phyloP scores from a whole-genome alignment of 2,113 vertebrate species.

The Cranoglanis bouderius region DNA sequence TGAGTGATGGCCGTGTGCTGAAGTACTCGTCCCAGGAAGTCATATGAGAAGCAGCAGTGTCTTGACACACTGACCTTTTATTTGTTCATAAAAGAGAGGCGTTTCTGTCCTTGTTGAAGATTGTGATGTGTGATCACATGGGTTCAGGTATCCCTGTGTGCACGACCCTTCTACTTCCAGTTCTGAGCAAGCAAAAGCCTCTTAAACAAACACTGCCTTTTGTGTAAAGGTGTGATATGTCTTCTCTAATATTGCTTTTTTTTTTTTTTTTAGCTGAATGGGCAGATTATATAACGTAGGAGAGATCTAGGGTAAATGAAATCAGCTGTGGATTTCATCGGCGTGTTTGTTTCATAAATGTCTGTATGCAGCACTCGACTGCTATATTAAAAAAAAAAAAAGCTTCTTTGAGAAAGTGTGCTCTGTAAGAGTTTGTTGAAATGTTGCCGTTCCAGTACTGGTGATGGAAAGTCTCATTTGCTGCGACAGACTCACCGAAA shows the following conservation, averaged over 20 bases:
- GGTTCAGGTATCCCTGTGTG: not conserved
- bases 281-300: not conserved
- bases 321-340: not conserved
- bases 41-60: not conserved
- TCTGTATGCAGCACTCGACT: not conserved
- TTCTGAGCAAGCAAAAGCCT: not conserved
- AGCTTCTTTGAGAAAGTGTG: not conserved
- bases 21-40: conserved; percentile 7
- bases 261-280: conserved; percentile 13
- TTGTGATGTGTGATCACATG: not conserved
- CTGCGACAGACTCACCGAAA: not conserved
- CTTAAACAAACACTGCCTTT: not conserved
- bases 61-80: conserved; percentile 29
- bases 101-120: not conserved
- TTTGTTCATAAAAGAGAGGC: conserved; percentile 14
- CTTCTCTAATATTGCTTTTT: not conserved
- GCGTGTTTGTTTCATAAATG: not conserved
- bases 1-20: not conserved
- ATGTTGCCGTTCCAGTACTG: not conserved
- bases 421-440: not conserved
- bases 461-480: not conserved
- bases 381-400: too few relatives aligned
- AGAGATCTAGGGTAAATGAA: not conserved
- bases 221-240: not conserved
- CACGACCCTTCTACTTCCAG: not conserved